Conservation (phyloP, 2,888 invertebrate genomes). For the Agrotis segetum region DNA sequence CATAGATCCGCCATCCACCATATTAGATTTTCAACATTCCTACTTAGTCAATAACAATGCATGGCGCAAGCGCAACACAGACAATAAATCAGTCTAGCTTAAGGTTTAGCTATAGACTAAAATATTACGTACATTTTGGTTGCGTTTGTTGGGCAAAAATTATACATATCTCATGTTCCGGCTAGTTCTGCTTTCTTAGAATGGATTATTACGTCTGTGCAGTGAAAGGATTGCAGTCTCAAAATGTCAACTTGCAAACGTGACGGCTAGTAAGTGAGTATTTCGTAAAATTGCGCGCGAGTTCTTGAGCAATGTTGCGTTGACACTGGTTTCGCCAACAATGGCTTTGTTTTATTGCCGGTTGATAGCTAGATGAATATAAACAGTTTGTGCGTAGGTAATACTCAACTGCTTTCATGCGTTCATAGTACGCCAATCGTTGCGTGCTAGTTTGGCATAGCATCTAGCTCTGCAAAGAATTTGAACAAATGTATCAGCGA, state of each 20-base stretch:
- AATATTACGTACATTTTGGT: constrained; percentile 36
- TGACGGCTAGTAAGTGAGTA: constrained; percentile 75
- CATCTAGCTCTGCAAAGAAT: constrained; percentile 25
- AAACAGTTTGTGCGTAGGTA: constrained; percentile 54
- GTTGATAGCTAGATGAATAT: constrained; percentile 60
- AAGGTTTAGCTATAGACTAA: constrained; percentile 24
- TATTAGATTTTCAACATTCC: constrained; percentile 53
- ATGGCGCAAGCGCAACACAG: constrained; percentile 29
- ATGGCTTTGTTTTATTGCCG: constrained; percentile 76
- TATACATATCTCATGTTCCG: constrained; percentile 26
- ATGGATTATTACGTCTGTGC: constrained; percentile 62
- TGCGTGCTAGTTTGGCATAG: constrained; percentile 39
- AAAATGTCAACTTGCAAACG: constrained; percentile 83
- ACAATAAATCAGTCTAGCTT: constrained; percentile 53
- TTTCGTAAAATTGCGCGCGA: constrained; percentile 87
- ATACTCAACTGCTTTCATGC: constrained; percentile 35
- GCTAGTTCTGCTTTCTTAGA: constrained; percentile 56
- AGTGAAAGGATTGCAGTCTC: constrained; percentile 85
- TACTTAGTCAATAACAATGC: constrained; percentile 33
- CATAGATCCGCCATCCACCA: constrained; percentile 21
- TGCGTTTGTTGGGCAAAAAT: constrained; percentile 29
- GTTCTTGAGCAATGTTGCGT: constrained; percentile 76
- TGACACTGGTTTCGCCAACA: constrained; percentile 81
- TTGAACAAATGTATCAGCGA: constrained; percentile 41
- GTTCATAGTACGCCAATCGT: constrained; percentile 24